Base-by-base conservation (phyloP, 2,797 vertebrate genomes). In the Oophaga sylvatica region DNA sequence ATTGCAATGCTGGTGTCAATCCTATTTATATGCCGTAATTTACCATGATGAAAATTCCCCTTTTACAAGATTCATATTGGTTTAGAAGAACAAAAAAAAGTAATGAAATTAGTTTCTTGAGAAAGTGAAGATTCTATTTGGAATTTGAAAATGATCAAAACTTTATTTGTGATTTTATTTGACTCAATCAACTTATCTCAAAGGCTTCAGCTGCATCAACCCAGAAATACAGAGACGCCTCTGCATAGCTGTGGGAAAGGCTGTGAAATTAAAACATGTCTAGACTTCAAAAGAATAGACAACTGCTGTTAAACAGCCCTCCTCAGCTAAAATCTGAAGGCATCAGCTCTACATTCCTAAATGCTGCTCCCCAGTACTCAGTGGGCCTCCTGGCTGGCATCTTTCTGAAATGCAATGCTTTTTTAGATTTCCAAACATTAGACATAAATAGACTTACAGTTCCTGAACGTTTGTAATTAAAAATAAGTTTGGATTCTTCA, bases 211-310 rank as follows among this genome's bases (percentile, higher is more conserved):
- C 35, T 71, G 16, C 68, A 35, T 71, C 68, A 71, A 71, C 29
- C 15, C 26, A 68, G 65, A 68, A 68, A 68, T 13, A 29, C 65
- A 68, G n/a, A 41, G 68, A 35, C 31, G 68, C 68, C 29, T 71
- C 68, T 71, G 68, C 68, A 71, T 71, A 41, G 29, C 68, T 71
- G 29, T 71, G 68, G 29, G 68, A 71, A 35, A 17, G 31, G 31
- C 68, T 71, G 15, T 17, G 17, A 71, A 71, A 71, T 71, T 5
- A 71, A 71, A 35, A 41, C 31, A 41, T 35, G 31, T 19, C 68
- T 35, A 71, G 31, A 71, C 68, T 71, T 35, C 68, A 71, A 41
- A 71, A 31, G 67, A 31, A 70, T 70, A 70, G 67, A 15, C 67
- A 16, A 70, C 67, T 70, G 29, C 67, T 16, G 67, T 70, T 63